Evolutionary conservation across 2,888 invertebrate species (phyloP).

Genomic region (Encarsia formosa): DNA sequence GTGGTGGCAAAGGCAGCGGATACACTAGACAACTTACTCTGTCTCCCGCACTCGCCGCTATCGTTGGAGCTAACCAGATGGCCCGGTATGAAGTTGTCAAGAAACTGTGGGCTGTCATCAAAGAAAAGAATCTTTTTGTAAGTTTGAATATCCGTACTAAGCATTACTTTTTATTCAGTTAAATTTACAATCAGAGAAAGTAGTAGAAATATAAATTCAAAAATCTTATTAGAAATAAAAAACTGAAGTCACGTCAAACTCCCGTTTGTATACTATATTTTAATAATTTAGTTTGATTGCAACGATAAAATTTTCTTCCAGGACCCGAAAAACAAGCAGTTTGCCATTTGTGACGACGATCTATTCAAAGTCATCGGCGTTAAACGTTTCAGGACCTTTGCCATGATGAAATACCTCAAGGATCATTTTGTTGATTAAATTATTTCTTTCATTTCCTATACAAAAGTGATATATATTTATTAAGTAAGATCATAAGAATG

Average conservation of each 20-base stretch:
- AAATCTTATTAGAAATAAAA: too few relatives aligned
- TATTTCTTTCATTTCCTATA: slow-evolving; percentile 29
- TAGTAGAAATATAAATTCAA: too few relatives aligned
- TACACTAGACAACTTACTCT: slow-evolving; percentile 82
- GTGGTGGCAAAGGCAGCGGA: slow-evolving; percentile 66
- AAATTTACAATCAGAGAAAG: too few relatives aligned
- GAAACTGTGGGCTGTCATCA: slow-evolving; percentile 85
- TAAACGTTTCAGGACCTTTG: slow-evolving; percentile 90
- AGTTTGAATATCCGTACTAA: slow-evolving; percentile 41
- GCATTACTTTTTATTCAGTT: too few relatives aligned
- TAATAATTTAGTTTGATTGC: too few relatives aligned
- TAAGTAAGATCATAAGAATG: slow-evolving; percentile 5
- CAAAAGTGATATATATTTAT: slow-evolving; percentile 29
- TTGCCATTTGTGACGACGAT: slow-evolving; percentile 89
- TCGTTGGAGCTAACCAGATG: slow-evolving; percentile 80
- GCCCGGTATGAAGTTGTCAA: slow-evolving; percentile 88
- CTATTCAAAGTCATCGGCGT: slow-evolving; percentile 84
- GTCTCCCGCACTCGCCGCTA: slow-evolving; percentile 77
- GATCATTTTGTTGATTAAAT: slow-evolving; percentile 73
- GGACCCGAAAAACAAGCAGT: slow-evolving; percentile 94
- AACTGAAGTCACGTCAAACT: too few relatives aligned
- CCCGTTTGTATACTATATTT: too few relatives aligned
- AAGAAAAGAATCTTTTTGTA: slow-evolving; percentile 77
- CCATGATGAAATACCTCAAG: slow-evolving; percentile 96
- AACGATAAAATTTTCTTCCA: too few relatives aligned